Conservation (phyloP, 2,888 invertebrate genomes). For the Limnephilus marmoratus region DNA sequence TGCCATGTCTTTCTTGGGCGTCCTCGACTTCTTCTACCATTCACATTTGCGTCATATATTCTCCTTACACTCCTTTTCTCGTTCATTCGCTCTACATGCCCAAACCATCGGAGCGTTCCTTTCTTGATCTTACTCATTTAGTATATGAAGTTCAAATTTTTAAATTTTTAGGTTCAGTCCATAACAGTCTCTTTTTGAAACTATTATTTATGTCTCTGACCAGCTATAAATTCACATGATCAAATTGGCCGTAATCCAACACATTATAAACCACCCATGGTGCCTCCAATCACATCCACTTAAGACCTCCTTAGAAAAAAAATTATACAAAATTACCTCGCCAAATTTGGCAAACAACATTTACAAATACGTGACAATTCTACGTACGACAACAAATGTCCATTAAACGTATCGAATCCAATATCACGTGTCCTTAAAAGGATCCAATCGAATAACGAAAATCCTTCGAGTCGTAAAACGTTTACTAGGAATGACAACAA, state of each 20-base stretch:
- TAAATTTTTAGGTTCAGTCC: too few species aligned
- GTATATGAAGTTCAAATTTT: too few species aligned
- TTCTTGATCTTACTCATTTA: too few species aligned
- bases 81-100: too few species aligned
- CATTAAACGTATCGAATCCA: not conserved
- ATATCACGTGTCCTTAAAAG: not conserved
- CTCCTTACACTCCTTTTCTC: too few species aligned
- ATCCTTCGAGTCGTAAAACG: not conserved
- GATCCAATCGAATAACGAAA: not conserved
- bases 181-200: too few species aligned
- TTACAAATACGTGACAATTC: conserved; percentile 2
- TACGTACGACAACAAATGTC: not conserved
- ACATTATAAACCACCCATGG: not conserved
- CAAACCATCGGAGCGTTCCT: too few species aligned
- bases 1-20: too few species aligned
- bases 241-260: conserved; percentile 5
- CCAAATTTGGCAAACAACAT: not conserved
- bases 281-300: not conserved
- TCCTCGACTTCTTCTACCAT: too few species aligned
- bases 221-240: not conserved
- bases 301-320: not conserved
- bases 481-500: not conserved
- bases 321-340: not conserved
- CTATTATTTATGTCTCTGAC: not conserved
- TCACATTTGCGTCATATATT: too few species aligned